Conservation (phyloP, 2,797 vertebrate species). For the Tapera naevia region DNA sequence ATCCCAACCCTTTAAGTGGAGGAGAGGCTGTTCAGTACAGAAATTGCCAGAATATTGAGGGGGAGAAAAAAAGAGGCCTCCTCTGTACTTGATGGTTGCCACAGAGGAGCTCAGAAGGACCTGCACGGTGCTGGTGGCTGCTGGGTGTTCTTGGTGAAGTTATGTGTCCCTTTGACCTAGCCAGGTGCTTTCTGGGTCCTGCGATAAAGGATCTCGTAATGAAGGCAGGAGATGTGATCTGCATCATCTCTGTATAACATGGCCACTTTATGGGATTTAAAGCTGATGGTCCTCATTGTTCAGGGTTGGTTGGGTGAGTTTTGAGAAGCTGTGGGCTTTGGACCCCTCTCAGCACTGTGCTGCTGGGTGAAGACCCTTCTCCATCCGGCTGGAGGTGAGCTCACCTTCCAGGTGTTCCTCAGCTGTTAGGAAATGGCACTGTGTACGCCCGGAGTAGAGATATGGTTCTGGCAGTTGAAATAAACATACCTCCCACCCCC, state of each 20-base stretch:
- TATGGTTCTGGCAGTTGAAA: neutral
- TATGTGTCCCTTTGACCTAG: neutral
- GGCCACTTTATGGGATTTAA: neutral
- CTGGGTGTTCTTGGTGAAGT: neutral
- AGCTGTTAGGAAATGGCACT: neutral
- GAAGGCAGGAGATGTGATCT: neutral
- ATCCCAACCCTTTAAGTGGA: neutral
- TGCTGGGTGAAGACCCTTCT: neutral
- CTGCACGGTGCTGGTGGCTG: neutral
- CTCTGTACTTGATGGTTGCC: neutral
- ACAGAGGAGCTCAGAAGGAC: neutral
- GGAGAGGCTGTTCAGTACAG: neutral
- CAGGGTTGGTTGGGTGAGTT: neutral
- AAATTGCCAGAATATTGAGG: neutral
- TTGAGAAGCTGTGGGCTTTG: neutral
- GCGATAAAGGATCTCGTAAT: neutral
- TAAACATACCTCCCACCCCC: neutral
- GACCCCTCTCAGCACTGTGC: too few species aligned
- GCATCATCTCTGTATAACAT: neutral
- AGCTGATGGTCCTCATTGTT: neutral
- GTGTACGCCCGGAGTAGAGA: neutral
- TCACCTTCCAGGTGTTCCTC: neutral
- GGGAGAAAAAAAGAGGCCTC: too few species aligned
- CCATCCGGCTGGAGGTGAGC: neutral
- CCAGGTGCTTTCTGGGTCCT: neutral